These are phyloP conservation scores for Anser cygnoides DNA, from an alignment of 2,113 vertebrate species.

Conservation along the genomic window DNA sequence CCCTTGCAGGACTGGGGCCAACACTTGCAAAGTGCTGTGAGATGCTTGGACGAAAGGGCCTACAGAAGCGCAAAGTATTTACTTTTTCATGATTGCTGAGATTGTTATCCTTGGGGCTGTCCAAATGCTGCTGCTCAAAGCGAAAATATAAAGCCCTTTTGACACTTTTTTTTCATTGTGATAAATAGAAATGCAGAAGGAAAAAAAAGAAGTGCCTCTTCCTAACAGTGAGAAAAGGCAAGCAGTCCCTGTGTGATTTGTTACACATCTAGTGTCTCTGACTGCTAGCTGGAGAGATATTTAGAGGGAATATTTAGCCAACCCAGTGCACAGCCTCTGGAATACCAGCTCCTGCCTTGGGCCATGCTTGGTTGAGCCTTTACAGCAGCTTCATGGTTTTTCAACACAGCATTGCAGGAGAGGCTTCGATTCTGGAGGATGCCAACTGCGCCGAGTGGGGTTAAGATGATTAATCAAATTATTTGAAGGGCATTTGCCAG, in stretches of 20 bases:
- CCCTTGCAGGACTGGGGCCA: background rate
- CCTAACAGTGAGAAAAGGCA: conserved; percentile 3
- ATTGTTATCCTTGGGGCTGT: conserved; percentile 26
- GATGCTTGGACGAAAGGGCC: conserved; percentile 30
- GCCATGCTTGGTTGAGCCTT: conserved; percentile 58
- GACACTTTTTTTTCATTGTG: background rate
- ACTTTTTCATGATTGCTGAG: conserved; percentile 57
- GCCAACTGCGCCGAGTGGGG: conserved; percentile 18
- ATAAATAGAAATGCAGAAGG: conserved; percentile 41
- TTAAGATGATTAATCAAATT: conserved; percentile 64
- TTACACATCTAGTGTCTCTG: conserved; percentile 55
- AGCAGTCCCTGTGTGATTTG: conserved; percentile 55
- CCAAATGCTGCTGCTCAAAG: conserved; percentile 46
- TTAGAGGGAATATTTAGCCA: conserved; percentile 45
- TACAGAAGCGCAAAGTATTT: conserved; percentile 36
- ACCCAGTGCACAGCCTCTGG: conserved; percentile 36
- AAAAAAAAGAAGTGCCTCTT: background rate
- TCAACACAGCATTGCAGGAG: background rate
- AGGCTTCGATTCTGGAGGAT: conserved; percentile 33
- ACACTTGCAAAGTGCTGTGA: background rate
- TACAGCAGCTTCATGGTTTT: conserved; percentile 37
- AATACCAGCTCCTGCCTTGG: background rate
- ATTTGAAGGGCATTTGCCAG: conserved; percentile 35
- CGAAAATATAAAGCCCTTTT: conserved; percentile 35
- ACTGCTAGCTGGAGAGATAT: conserved; percentile 39